These are phyloP conservation scores for Apostichopus leukothele DNA, from an alignment of 53 echinoderm and acorn worm species.

Conservation along the genomic window DNA sequence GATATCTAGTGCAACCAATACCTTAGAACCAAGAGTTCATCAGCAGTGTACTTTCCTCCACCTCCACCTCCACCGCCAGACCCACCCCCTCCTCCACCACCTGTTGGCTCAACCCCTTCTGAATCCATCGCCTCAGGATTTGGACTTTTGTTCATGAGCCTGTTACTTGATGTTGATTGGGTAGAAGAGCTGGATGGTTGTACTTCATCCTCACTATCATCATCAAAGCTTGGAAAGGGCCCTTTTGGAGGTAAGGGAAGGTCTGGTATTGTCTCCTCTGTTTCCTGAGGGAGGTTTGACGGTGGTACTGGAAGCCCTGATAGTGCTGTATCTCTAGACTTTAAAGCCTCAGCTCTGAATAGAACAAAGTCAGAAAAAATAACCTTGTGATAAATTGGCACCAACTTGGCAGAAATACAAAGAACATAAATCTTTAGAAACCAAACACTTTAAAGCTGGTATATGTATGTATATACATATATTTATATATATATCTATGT, in stretches of 20 bases:
- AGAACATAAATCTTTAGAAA: no score
- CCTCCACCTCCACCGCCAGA: slow-evolving; percentile 71
- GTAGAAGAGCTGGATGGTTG: slow-evolving; percentile 4
- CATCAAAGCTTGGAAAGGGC: slow-evolving; percentile 30
- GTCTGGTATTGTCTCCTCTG: slow-evolving; percentile 14
- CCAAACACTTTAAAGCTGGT: no score
- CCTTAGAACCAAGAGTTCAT: slow-evolving; percentile 83
- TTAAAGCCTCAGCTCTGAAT: slow-evolving; percentile 49
- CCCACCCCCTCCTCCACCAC: slow-evolving; percentile 53
- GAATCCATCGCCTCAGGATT: slow-evolving; percentile 16
- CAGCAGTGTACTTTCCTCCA: slow-evolving; percentile 81
- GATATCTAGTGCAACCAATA: slow-evolving; percentile 5
- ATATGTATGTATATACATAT: no score
- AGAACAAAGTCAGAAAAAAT: neutral
- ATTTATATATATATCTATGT: no score
- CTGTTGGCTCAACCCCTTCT: slow-evolving; percentile 56
- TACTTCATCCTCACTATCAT: slow-evolving; percentile 11
- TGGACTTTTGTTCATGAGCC: slow-evolving; percentile 39
- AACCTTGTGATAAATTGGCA: neutral
- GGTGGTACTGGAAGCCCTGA: slow-evolving; percentile 83
- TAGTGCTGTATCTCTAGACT: slow-evolving; percentile 26
- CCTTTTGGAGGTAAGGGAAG: slow-evolving; percentile 4
- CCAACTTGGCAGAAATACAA: no score
- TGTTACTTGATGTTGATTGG: slow-evolving; percentile 35
- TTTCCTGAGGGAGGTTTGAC: neutral